Percentiles rank a stretch among this genome's conserved stretches.
Evolutionary conservation across 2,113 vertebrate species (phyloP).

Genomic region (Vireo altiloquus): DNA sequence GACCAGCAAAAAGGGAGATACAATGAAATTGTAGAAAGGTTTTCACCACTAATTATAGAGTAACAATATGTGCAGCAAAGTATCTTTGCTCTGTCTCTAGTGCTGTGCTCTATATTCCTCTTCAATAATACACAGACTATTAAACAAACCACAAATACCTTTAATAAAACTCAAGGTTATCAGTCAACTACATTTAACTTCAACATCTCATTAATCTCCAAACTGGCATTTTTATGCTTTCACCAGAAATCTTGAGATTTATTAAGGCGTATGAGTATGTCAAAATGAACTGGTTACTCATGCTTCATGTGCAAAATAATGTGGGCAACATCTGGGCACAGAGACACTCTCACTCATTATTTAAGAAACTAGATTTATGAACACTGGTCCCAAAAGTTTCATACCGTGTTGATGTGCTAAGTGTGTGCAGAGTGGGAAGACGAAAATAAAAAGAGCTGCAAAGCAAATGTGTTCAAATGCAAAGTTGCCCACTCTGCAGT

Average conservation of each 20-base stretch:
- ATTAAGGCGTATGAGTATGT: neutral
- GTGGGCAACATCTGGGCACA: neutral
- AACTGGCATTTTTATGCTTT: neutral
- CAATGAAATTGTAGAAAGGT: neutral
- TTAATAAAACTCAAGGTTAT: neutral
- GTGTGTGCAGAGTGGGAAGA: neutral
- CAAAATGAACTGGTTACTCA: neutral
- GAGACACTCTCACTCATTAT: neutral
- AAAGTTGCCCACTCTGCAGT: neutral
- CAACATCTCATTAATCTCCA: neutral
- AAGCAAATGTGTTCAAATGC: neutral
- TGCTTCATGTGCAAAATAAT: neutral
- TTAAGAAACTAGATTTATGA: neutral
- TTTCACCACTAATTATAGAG: neutral
- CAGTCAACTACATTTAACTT: neutral
- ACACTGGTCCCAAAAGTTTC: neutral
- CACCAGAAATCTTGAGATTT: neutral
- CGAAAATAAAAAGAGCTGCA: neutral
- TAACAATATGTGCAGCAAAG: neutral
- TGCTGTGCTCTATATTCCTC: neutral
- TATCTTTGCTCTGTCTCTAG: neutral
- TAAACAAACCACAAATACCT: neutral
- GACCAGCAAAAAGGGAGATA: neutral
- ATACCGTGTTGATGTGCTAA: neutral
- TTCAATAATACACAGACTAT: neutral